Evolutionary conservation across 1,140 invertebrate genomes (phyloP), one percentile per base, ranked within the genome.

Genomic region (Meloidogyne chitwoodi): DNA sequence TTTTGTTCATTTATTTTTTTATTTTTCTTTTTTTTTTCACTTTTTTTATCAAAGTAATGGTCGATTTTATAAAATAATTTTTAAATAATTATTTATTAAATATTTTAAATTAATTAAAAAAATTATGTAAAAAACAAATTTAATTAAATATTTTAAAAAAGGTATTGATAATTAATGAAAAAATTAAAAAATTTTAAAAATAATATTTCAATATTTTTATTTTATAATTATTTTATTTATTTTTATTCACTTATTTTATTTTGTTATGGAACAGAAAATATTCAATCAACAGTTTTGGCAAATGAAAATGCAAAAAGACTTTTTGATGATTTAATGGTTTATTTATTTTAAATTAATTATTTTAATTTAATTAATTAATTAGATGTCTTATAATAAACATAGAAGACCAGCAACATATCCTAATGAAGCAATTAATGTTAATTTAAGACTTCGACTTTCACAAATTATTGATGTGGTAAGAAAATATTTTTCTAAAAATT

Each of bases 401-500:
- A 44, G 78, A 71, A 27, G 77, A 80, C 77, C 79, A 3, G 71
- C 74, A 22, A 12, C 11, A n/a, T 79, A 63, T 27, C 79, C 79
- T 8, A 24, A 68, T 4, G 79, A 80, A 48, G 38, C 79, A 24
- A 31, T 80, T 11, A 70, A 68, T 29, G 70, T 80, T 19, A 31
- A 80, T 27, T 62, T 80, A 6, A 65, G 78, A 12, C 38, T 80
- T 12, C 34, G 79, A n/a, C 64, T 80, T n/a, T 80, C 79, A n/a
- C 79, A 80, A 34, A 80, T 80, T 44, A 80, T 80, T 66, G 79
- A 80, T 69, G 79, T 80, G 77, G 77, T 79, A 63, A 93, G 91
- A 26, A 48, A 56, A 22, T 34, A 0, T 29, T 26, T 31, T 79
- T 26, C 22, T 5, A 31, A 62, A 44, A 22, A 29, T 41, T 26